Evolutionary conservation across 2,113 vertebrate genomes (phyloP).

Genomic region (Phyllopteryx taeniolatus): DNA sequence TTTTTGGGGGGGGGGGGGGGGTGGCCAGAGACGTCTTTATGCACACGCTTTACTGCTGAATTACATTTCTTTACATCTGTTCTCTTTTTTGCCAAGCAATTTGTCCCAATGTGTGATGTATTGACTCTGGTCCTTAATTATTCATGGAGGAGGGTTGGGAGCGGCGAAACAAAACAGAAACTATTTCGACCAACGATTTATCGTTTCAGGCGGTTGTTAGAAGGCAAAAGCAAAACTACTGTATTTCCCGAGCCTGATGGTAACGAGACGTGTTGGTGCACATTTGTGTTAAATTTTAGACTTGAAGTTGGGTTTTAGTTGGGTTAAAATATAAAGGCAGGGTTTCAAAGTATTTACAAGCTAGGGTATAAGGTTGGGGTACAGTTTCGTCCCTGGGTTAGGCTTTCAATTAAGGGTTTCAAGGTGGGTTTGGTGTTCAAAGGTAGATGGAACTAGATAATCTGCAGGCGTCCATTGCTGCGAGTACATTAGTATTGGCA

Average conservation of each 20-base stretch:
- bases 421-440: background rate
- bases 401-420: background rate
- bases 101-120: conserved; percentile 2
- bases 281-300: background rate
- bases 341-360: no score
- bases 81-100: background rate
- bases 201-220: background rate
- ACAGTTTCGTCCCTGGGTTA: background rate
- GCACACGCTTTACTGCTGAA: background rate
- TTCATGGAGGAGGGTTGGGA: background rate
- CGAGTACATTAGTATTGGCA: conserved; percentile 43
- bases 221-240: background rate
- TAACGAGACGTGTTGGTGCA: background rate
- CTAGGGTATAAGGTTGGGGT: background rate
- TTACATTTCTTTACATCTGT: background rate
- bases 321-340: background rate
- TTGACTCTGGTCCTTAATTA: conserved; percentile 8
- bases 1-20: no score
- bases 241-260: background rate
- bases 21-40: background rate
- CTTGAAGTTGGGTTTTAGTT: background rate
- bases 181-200: background rate
- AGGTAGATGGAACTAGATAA: background rate
- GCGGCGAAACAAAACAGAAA: background rate
- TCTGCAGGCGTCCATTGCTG: conserved; percentile 6